phyloP scores from a whole-genome alignment of 2,113 vertebrate species.

The Hypomesus transpacificus region DNA sequence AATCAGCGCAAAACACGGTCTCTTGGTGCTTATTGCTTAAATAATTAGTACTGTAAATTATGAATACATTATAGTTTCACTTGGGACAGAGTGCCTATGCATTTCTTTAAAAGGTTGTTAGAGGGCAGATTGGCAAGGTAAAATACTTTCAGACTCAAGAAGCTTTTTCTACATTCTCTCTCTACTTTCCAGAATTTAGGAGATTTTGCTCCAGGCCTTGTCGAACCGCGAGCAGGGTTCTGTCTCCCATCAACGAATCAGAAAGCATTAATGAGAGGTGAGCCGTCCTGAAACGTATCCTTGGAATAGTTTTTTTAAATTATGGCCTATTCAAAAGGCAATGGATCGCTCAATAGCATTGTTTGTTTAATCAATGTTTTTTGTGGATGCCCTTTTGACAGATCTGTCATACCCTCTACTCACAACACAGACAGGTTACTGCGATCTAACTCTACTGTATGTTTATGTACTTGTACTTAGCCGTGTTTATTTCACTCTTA shows the following conservation, averaged over 20 bases:
- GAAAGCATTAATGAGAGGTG: neutral
- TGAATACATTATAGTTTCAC: too few relatives aligned
- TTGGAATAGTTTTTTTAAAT: neutral
- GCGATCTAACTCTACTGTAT: neutral
- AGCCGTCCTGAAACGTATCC: neutral
- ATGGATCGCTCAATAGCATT: neutral
- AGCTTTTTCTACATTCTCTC: too few relatives aligned
- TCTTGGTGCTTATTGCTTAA: too few relatives aligned
- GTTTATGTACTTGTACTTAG: neutral
- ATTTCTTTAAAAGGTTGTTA: too few relatives aligned
- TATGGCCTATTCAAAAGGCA: neutral
- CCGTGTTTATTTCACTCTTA: neutral
- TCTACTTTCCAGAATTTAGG: neutral
- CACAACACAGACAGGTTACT: neutral
- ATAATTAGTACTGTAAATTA: too few relatives aligned
- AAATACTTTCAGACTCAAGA: too few relatives aligned
- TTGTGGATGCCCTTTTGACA: neutral
- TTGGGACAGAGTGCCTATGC: too few relatives aligned
- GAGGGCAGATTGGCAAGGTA: too few relatives aligned
- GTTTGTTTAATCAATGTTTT: neutral
- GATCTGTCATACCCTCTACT: neutral
- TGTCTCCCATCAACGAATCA: constrained; percentile 27
- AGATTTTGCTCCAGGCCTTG: neutral
- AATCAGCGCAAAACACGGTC: too few relatives aligned
- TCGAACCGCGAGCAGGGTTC: neutral